Evolutionary conservation across 2,888 invertebrate genomes (phyloP).

Genomic region (Hirtodrosophila confusa): DNA sequence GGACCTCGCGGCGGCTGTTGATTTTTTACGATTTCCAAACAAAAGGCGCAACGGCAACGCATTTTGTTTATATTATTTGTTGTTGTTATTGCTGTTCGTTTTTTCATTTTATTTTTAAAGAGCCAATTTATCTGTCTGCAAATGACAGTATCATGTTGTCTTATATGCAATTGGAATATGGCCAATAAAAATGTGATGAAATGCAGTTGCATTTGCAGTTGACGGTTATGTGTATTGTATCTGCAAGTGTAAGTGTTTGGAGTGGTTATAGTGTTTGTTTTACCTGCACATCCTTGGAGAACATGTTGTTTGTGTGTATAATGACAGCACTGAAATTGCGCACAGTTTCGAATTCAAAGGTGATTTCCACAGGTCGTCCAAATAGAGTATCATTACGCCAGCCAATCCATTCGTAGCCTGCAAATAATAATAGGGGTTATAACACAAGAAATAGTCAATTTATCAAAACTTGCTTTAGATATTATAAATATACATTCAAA

Average conservation of each 20-base stretch:
- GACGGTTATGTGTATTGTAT: slow-evolving; percentile 11
- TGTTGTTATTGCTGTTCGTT: slow-evolving; percentile 9
- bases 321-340: slow-evolving; percentile 90
- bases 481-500: too few relatives aligned
- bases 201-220: slow-evolving; percentile 48
- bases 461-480: too few relatives aligned
- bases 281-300: slow-evolving; percentile 90
- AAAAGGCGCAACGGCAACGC: slow-evolving; percentile 49
- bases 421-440: slow-evolving; percentile 39
- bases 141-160: slow-evolving; percentile 37
- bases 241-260: neutral
- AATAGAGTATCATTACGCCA: slow-evolving; percentile 90
- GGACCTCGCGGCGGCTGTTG: slow-evolving; percentile 32
- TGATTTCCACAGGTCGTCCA: slow-evolving; percentile 88
- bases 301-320: slow-evolving; percentile 91
- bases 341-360: slow-evolving; percentile 91
- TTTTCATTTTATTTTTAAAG: slow-evolving; percentile 41
- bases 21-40: slow-evolving; percentile 68
- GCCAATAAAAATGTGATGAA: slow-evolving; percentile 49
- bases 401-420: slow-evolving; percentile 93
- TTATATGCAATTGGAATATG: slow-evolving; percentile 16
- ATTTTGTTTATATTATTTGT: slow-evolving; percentile 60
- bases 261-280: slow-evolving; percentile 19
- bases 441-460: too few relatives aligned
- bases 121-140: slow-evolving; percentile 44